A percentile compares a stretch with the other conserved stretches of the same genome.
Conservation (phyloP, 2,113 vertebrate species). For the Chionis minor region DNA sequence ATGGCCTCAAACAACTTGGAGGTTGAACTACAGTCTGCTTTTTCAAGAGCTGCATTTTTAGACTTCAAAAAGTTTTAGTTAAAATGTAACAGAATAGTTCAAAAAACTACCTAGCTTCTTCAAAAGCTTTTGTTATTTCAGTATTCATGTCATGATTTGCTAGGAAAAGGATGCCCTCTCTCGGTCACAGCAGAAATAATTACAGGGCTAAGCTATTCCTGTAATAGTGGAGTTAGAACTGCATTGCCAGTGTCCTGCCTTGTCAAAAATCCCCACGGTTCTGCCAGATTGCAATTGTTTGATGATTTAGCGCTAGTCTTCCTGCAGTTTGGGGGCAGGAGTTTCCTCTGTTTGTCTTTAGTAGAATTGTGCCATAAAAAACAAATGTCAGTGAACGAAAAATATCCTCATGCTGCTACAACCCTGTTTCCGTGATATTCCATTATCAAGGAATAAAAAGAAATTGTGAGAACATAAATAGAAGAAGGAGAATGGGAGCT, state of each 20-base stretch:
- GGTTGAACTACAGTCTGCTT: not conserved
- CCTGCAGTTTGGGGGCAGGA: not conserved
- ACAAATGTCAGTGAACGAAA: not conserved
- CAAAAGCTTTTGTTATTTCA: not conserved
- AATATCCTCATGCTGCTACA: not conserved
- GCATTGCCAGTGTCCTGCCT: not conserved
- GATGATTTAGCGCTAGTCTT: not conserved
- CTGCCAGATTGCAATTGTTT: not conserved
- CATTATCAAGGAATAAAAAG: not conserved
- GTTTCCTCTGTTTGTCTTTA: not conserved
- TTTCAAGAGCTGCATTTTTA: not conserved
- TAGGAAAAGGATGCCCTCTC: slow-evolving; percentile 16
- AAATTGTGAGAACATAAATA: not conserved
- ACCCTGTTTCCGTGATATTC: not conserved
- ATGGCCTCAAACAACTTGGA: not conserved
- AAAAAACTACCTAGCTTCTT: not conserved
- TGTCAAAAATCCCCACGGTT: not conserved
- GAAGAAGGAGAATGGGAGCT: not conserved
- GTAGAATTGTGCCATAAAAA: not conserved
- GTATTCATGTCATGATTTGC: not conserved
- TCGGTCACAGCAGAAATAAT: not conserved
- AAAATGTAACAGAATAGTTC: not conserved
- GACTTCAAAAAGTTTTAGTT: not conserved
- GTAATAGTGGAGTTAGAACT: accelerated
- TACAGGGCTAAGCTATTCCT: not conserved